Percentiles rank a stretch among this genome's conserved stretches.
Evolutionary conservation across 2,113 vertebrate species (phyloP).

Genomic region (Austrofundulus limnaeus): DNA sequence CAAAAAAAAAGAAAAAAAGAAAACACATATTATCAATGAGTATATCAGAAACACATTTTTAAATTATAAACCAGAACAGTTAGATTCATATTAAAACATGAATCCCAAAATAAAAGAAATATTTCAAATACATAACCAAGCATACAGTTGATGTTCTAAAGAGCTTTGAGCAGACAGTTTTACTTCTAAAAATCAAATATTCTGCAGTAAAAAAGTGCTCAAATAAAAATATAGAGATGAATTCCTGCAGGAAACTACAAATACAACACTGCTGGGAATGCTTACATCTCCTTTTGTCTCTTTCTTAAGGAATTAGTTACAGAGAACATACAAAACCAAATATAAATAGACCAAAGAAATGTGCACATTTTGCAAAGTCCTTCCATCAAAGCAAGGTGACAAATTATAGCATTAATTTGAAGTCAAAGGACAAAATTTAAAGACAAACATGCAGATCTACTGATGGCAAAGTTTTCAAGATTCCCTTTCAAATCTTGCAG

Average conservation of each 20-base stretch:
- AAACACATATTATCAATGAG: neutral
- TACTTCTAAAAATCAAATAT: conserved; percentile 33
- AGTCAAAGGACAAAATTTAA: conserved; percentile 7
- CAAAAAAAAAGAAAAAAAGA: neutral
- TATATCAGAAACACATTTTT: neutral
- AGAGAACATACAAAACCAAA: conserved; percentile 28
- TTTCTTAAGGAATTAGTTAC: conserved; percentile 30
- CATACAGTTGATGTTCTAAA: conserved; percentile 24
- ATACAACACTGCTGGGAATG: neutral
- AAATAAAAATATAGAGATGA: conserved; percentile 37
- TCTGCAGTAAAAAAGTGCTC: conserved; percentile 50
- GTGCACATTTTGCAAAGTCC: conserved; percentile 4
- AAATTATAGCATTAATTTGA: conserved; percentile 26
- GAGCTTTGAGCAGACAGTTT: neutral
- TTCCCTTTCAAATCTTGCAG: conserved; percentile 50
- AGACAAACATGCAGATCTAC: conserved; percentile 25
- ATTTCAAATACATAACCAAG: conserved; percentile 4
- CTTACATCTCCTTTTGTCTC: neutral
- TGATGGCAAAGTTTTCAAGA: conserved; percentile 16
- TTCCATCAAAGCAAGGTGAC: conserved; percentile 14
- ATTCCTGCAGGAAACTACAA: neutral
- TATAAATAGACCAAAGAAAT: neutral
- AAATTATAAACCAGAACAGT: neutral
- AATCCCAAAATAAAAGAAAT: conserved; percentile 4
- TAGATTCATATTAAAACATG: neutral